These are phyloP conservation scores for Sitta carolinensis DNA, from an alignment of 2,797 vertebrate species.

Conservation along the genomic window DNA sequence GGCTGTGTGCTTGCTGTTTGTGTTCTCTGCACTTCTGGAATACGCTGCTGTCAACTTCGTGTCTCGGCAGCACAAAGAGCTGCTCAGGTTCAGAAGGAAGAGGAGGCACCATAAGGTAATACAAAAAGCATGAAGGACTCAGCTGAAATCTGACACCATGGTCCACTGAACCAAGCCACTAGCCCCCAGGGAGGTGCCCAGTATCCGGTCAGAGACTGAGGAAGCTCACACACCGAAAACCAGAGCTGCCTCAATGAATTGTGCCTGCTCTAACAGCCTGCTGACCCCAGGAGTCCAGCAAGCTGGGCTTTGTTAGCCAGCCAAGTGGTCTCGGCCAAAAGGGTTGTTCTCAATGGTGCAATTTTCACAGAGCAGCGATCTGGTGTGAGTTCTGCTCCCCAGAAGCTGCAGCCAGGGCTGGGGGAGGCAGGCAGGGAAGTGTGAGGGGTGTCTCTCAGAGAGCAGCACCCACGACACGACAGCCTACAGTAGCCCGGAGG, in stretches of 20 bases:
- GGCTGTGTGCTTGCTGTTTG: slow-evolving; percentile 96
- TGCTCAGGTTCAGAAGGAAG: slow-evolving; percentile 94
- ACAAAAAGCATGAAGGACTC: slow-evolving; percentile 18
- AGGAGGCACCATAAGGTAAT: slow-evolving; percentile 96
- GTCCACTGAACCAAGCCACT: background rate
- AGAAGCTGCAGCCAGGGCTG: background rate
- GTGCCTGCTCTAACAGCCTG: background rate
- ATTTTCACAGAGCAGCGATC: background rate
- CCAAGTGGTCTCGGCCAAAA: background rate
- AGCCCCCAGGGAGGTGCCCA: background rate
- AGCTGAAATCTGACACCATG: background rate
- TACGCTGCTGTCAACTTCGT: slow-evolving; percentile 98
- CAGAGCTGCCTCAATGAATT: background rate
- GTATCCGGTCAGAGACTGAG: background rate
- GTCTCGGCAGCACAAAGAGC: slow-evolving; percentile 98
- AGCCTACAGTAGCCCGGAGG: background rate
- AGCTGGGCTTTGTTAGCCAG: background rate
- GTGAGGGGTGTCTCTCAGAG: background rate
- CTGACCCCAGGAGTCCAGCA: background rate
- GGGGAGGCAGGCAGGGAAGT: background rate
- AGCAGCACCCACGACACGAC: background rate
- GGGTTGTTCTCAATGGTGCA: background rate
- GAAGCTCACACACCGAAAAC: background rate
- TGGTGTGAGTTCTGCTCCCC: background rate
- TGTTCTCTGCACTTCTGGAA: slow-evolving; percentile 96